Evolutionary conservation across 2,113 vertebrate species (phyloP).

Genomic region (Pogonocichla stellata): DNA sequence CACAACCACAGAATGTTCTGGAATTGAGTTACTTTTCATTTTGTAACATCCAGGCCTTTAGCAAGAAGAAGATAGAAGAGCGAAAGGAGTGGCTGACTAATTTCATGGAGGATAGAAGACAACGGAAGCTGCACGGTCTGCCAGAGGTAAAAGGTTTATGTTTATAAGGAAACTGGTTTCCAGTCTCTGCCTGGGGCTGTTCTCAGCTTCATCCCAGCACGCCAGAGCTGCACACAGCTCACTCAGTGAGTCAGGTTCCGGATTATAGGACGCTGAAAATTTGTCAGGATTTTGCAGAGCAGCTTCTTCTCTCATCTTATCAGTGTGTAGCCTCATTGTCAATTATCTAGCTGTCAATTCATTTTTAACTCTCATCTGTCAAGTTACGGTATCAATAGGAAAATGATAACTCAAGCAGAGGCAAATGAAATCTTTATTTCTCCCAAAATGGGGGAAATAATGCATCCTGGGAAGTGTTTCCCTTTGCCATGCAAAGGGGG

Average conservation of each 20-base stretch:
- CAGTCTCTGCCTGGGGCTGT: not conserved
- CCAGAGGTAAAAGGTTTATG: slow-evolving; percentile 83
- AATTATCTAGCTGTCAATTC: not conserved
- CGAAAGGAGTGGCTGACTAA: slow-evolving; percentile 97
- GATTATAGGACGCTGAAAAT: not conserved
- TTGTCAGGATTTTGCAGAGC: not conserved
- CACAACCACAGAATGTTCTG: not conserved
- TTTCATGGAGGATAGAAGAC: slow-evolving; percentile 91
- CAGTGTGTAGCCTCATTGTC: not conserved
- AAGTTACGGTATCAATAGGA: not conserved
- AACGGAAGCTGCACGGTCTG: slow-evolving; percentile 89
- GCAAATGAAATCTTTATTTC: not conserved
- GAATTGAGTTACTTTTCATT: not conserved
- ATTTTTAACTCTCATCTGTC: not conserved
- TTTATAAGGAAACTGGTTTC: slow-evolving; percentile 9
- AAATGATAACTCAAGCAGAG: not conserved
- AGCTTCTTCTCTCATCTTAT: not conserved
- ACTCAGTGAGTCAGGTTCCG: not conserved
- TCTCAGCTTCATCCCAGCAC: not conserved
- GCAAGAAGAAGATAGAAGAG: slow-evolving; percentile 95
- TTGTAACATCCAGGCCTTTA: slow-evolving; percentile 87
- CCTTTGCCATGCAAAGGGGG: not conserved
- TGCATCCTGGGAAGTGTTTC: not conserved
- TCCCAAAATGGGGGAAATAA: not conserved
- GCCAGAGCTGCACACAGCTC: not conserved